Conservation (phyloP, 1,140 invertebrate genomes). For the Druon quercuslanigerum region DNA sequence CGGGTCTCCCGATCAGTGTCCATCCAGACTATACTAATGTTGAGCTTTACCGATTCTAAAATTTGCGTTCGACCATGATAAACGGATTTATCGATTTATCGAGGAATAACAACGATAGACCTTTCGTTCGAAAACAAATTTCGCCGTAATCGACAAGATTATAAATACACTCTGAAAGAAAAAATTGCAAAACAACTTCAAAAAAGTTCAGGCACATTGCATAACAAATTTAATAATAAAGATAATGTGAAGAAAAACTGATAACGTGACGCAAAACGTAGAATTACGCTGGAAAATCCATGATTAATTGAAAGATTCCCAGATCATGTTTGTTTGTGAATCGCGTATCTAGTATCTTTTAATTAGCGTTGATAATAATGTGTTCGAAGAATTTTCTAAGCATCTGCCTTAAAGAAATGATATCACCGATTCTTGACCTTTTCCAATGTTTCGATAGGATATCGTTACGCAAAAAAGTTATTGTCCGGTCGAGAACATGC, state of each 20-base stretch:
- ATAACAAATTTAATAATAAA: too few relatives aligned
- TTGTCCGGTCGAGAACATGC: too few relatives aligned
- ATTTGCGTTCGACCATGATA: slow-evolving; percentile 31
- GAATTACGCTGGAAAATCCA: not conserved
- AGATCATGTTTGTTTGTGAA: not conserved
- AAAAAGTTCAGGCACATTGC: not conserved
- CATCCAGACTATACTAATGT: not conserved
- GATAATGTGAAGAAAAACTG: too few relatives aligned
- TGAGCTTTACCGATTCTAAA: slow-evolving; percentile 1
- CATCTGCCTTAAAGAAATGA: slow-evolving; percentile 21
- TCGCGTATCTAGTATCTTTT: slow-evolving; percentile 7
- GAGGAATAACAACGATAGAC: slow-evolving; percentile 35
- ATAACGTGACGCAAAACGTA: too few relatives aligned
- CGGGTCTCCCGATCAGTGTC: too few relatives aligned
- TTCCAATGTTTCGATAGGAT: not conserved
- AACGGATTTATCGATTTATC: slow-evolving; percentile 44
- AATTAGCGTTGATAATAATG: not conserved
- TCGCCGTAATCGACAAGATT: slow-evolving; percentile 29
- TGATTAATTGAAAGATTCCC: not conserved
- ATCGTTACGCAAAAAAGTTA: too few relatives aligned
- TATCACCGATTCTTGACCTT: slow-evolving; percentile 17
- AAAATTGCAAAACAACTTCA: not conserved
- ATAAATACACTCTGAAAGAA: not conserved
- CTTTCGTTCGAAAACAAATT: slow-evolving; percentile 43
- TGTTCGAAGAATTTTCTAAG: slow-evolving; percentile 14